Evolutionary conservation across 1,140 invertebrate species (phyloP).

Genomic region (Anadara kagoshimensis): DNA sequence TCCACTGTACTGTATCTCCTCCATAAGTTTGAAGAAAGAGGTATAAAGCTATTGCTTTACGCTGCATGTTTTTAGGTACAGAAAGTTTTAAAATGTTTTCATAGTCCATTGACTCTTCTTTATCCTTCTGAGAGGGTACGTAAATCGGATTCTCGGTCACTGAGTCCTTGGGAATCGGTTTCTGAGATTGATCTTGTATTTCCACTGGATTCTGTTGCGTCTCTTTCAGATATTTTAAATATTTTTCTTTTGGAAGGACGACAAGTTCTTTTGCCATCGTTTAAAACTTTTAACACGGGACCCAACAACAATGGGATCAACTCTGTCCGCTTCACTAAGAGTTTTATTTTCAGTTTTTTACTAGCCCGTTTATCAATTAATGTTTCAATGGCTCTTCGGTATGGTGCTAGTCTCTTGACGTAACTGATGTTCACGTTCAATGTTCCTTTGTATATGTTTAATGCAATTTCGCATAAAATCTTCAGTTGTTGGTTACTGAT

Average conservation of each 20-base stretch:
- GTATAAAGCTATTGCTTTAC: background rate
- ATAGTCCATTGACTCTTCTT: background rate
- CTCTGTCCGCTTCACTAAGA: background rate
- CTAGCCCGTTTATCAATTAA: constrained; percentile 3
- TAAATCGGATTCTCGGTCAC: background rate
- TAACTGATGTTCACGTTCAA: background rate
- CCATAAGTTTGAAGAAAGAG: background rate
- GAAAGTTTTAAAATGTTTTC: background rate
- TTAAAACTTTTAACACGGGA: constrained; percentile 13
- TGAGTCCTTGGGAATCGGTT: background rate
- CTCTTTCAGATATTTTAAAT: constrained; percentile 11
- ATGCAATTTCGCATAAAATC: constrained; percentile 18
- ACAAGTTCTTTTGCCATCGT: constrained; percentile 28
- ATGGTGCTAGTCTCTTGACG: constrained; percentile 26
- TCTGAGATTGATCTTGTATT: background rate
- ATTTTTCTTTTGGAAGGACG: constrained; percentile 28
- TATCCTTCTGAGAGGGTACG: background rate
- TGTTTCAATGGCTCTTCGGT: background rate
- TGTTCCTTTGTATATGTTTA: constrained; percentile 27
- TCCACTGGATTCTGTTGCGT: background rate
- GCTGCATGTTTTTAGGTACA: background rate
- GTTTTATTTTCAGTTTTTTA: background rate
- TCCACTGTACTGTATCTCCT: background rate
- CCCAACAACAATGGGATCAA: constrained; percentile 9
- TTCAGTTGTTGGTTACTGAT: constrained; percentile 13